Conservation (phyloP, 2,113 vertebrate species). For the Ameiurus melas region DNA sequence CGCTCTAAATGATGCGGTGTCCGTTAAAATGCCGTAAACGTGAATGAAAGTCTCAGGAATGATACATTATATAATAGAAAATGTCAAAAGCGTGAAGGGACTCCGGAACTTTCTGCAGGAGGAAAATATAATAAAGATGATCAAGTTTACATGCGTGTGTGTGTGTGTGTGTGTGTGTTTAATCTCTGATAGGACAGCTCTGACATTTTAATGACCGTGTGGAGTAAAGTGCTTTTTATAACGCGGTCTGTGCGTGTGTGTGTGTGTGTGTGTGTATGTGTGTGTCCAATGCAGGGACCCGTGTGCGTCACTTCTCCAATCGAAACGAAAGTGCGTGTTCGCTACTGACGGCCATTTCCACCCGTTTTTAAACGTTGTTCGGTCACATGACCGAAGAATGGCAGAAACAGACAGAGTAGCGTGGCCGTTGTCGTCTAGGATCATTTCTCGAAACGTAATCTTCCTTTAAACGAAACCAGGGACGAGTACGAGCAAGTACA, state of each 20-base stretch:
- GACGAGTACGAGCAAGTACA: too few species aligned
- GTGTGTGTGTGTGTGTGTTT: slow-evolving; percentile 2
- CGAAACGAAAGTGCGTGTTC: not conserved
- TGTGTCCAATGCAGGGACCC: not conserved
- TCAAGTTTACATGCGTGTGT: not conserved
- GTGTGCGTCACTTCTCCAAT: not conserved
- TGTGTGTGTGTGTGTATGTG: not conserved
- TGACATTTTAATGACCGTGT: slow-evolving; percentile 27
- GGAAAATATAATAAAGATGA: not conserved
- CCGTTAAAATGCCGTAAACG: too few species aligned
- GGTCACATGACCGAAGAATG: too few species aligned
- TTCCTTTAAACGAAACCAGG: too few species aligned
- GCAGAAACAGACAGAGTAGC: too few species aligned
- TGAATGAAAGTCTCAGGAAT: too few species aligned
- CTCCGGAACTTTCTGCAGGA: not conserved
- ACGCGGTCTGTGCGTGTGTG: not conserved
- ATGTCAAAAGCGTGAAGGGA: not conserved
- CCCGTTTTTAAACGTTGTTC: too few species aligned
- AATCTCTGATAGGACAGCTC: slow-evolving; percentile 27
- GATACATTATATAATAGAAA: too few species aligned
- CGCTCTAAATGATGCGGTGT: too few species aligned
- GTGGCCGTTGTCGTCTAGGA: too few species aligned
- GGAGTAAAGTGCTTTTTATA: slow-evolving; percentile 22
- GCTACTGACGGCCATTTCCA: not conserved
- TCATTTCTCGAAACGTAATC: too few species aligned